Conservation (phyloP, 2,113 vertebrate species). For the Sorex araneus region DNA sequence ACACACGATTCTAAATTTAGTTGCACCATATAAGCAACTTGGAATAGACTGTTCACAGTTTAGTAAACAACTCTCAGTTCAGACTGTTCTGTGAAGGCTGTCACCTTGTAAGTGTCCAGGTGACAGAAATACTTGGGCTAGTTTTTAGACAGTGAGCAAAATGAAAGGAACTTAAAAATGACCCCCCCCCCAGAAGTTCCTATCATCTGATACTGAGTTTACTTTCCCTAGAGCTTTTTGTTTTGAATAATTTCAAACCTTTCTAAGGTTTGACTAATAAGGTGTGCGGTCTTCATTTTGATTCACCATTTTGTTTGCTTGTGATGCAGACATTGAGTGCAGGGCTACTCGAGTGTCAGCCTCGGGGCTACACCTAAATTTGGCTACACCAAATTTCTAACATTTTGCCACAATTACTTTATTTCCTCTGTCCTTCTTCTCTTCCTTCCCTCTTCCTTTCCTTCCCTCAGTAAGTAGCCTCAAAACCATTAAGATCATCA, state of each 20-base stretch:
- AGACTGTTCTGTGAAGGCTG: constrained; percentile 44
- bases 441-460: not conserved
- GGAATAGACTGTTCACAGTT: constrained; percentile 47
- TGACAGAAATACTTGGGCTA: constrained; percentile 5
- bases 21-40: constrained; percentile 54
- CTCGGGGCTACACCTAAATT: too few species aligned
- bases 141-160: too few species aligned
- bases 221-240: not conserved
- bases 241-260: constrained; percentile 1
- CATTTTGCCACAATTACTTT: too few species aligned
- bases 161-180: not conserved
- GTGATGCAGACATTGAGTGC: too few species aligned
- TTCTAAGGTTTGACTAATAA: too few species aligned
- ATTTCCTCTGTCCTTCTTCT: not conserved
- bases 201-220: not conserved
- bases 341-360: too few species aligned
- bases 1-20: constrained; percentile 59
- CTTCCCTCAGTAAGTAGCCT: not conserved
- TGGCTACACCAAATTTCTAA: too few species aligned
- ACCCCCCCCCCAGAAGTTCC: not conserved
- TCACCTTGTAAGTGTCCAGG: constrained; percentile 27
- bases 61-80: constrained; percentile 48
- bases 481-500: too few species aligned
- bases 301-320: too few species aligned
- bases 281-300: too few species aligned